Evolutionary conservation across 1,140 invertebrate genomes (phyloP).

Genomic region (Drosophila auraria): DNA sequence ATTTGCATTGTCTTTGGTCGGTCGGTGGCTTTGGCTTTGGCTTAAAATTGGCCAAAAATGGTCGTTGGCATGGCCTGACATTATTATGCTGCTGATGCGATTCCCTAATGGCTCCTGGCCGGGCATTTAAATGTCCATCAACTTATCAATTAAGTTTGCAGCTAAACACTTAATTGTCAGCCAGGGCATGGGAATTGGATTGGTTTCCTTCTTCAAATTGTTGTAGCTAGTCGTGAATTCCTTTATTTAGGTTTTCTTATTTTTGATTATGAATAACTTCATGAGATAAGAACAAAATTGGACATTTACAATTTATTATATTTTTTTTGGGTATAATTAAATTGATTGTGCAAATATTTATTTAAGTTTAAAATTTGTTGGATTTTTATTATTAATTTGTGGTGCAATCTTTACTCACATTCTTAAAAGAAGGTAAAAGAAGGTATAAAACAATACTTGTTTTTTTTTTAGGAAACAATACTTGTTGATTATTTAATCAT

Average conservation of each 20-base stretch:
- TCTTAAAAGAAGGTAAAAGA: neutral
- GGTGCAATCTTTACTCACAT: too few relatives aligned
- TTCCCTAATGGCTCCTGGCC: constrained; percentile 62
- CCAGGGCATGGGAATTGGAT: constrained; percentile 26
- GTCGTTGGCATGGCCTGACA: constrained; percentile 61
- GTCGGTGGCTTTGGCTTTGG: constrained; percentile 33
- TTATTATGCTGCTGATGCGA: constrained; percentile 61
- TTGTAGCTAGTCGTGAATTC: neutral
- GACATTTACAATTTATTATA: too few relatives aligned
- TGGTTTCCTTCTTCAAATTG: neutral
- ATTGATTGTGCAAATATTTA: too few relatives aligned
- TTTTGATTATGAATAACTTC: neutral
- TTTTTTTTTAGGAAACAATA: neutral
- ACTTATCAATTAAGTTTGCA: constrained; percentile 72
- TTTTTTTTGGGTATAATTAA: too few relatives aligned
- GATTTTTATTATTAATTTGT: neutral
- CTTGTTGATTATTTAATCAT: neutral
- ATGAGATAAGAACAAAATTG: too few relatives aligned
- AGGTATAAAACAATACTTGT: neutral
- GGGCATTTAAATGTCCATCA: constrained; percentile 77
- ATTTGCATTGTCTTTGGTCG: constrained; percentile 72
- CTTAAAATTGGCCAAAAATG: constrained; percentile 69
- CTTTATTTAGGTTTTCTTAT: too few relatives aligned
- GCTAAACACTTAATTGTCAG: constrained; percentile 75
- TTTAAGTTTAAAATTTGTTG: neutral